Percentiles rank a stretch among this genome's conserved stretches.
phyloP scores from a whole-genome alignment of 2,888 invertebrate genomes.

The Drosophila parthenogenetica region DNA sequence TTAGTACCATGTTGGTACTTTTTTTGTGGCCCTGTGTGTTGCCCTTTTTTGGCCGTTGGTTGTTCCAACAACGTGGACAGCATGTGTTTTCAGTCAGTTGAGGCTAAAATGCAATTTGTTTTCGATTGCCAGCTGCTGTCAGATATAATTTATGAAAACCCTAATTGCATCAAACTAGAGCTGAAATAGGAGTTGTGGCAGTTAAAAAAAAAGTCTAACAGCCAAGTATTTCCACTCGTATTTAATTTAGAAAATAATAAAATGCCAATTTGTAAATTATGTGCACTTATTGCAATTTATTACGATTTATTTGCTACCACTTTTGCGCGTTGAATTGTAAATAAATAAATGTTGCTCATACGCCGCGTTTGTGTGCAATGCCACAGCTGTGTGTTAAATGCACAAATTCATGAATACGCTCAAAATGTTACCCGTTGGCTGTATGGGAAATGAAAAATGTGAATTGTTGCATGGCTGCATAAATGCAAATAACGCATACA shows the following conservation, averaged over 20 bases:
- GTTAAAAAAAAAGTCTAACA: slow-evolving; percentile 20
- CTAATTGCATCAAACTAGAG: slow-evolving; percentile 56
- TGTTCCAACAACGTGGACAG: slow-evolving; percentile 55
- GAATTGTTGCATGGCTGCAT: slow-evolving; percentile 51
- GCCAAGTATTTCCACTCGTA: neutral
- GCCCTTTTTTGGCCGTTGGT: slow-evolving; percentile 28
- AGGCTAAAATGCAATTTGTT: slow-evolving; percentile 69
- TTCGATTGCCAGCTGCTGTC: slow-evolving; percentile 72
- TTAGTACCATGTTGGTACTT: slow-evolving; percentile 46
- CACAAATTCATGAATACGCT: slow-evolving; percentile 29
- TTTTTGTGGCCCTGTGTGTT: slow-evolving; percentile 34
- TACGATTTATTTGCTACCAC: slow-evolving; percentile 17
- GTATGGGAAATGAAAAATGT: slow-evolving; percentile 60
- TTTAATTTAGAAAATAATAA: slow-evolving; percentile 28
- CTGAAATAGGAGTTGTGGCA: slow-evolving; percentile 1
- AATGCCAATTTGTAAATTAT: slow-evolving; percentile 23
- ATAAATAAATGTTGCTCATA: slow-evolving; percentile 53
- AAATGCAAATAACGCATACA: slow-evolving; percentile 55
- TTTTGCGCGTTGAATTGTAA: slow-evolving; percentile 43
- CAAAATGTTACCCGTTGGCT: neutral
- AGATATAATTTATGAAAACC: slow-evolving; percentile 67
- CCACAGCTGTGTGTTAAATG: slow-evolving; percentile 27
- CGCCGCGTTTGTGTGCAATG: slow-evolving; percentile 22
- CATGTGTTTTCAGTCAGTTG: slow-evolving; percentile 59
- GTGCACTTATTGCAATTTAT: slow-evolving; percentile 41